phyloP scores from a whole-genome alignment of 2,113 vertebrate genomes.

The Zosterops pallidus region DNA sequence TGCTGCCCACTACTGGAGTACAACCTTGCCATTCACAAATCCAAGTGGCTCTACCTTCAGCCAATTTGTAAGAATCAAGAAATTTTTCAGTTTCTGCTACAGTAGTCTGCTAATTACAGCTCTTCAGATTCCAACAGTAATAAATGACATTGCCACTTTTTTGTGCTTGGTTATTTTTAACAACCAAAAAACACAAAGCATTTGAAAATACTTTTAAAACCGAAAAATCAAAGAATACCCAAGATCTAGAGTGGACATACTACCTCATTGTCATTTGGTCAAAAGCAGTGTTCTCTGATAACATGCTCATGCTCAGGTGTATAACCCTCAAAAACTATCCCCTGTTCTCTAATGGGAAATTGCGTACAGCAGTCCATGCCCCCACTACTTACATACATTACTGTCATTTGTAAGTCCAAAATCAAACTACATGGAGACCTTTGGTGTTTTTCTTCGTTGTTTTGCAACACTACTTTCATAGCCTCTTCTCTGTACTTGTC shows the following conservation, averaged over 20 bases:
- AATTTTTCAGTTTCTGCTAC: not conserved
- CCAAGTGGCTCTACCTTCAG: rapidly evolving
- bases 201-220: not conserved
- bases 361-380: not conserved
- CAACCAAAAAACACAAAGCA: not conserved
- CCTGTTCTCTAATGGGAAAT: not conserved
- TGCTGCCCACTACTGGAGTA: not conserved
- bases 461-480: not conserved
- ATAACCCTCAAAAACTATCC: not conserved
- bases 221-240: not conserved
- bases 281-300: not conserved
- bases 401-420: not conserved
- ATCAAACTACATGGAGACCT: not conserved
- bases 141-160: not conserved
- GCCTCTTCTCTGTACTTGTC: not conserved
- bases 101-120: not conserved
- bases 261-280: not conserved
- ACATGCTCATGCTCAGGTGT: not conserved
- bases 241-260: not conserved
- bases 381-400: not conserved
- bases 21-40: not conserved
- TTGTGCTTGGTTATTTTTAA: not conserved
- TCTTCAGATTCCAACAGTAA: not conserved
- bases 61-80: not conserved
- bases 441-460: not conserved